These are phyloP conservation scores for Callinectes sapidus DNA, from an alignment of 2,888 invertebrate genomes.

Conservation along the genomic window DNA sequence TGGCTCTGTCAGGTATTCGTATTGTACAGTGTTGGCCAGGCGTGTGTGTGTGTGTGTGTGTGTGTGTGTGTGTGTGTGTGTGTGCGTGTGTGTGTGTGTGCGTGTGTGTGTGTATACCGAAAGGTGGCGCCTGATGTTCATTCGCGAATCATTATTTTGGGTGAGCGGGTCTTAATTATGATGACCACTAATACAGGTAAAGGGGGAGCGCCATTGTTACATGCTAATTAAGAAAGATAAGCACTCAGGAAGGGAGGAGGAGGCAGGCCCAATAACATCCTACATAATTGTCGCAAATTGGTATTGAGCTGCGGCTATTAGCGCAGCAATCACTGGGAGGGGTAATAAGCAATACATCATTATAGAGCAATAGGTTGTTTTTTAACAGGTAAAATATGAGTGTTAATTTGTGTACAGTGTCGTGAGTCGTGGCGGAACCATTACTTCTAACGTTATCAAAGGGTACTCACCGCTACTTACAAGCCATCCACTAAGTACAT, in stretches of 20 bases:
- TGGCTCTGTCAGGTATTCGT: background rate
- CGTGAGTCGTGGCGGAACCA: conserved; percentile 9
- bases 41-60: background rate
- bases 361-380: conserved; percentile 1
- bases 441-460: background rate
- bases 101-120: background rate
- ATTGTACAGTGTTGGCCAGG: background rate
- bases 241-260: conserved; percentile 29
- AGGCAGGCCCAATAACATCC: background rate
- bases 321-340: conserved; percentile 1
- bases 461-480: background rate
- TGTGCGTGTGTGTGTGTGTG: conserved; percentile 14
- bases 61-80: background rate
- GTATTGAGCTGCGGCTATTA: conserved; percentile 13
- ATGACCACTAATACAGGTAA: conserved; percentile 9
- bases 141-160: background rate
- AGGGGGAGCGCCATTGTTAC: conserved; percentile 3
- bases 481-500: background rate
- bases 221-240: conserved; percentile 22
- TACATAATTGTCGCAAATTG: conserved; percentile 24
- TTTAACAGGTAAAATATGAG: conserved; percentile 6
- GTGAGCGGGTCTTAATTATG: background rate
- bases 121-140: background rate
- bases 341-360: conserved; percentile 8
- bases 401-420: conserved; percentile 24